phyloP scores from a whole-genome alignment of 2,888 invertebrate genomes.

The Elmis aenea region DNA sequence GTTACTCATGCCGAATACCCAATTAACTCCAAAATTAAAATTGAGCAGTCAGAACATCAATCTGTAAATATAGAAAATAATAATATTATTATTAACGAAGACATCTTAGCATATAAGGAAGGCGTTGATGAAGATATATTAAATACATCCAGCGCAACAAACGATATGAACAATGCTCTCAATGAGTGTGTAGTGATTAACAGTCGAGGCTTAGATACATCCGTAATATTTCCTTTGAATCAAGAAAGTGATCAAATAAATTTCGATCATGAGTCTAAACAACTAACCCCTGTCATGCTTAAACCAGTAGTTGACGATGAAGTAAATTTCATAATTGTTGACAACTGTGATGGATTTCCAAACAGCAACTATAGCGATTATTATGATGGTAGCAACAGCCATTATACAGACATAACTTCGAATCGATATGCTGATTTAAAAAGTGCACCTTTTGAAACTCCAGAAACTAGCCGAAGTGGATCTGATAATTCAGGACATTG shows the following conservation, averaged over 20 bases:
- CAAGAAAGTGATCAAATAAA: constrained; percentile 16
- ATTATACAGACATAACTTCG: background rate
- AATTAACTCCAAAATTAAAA: constrained; percentile 16
- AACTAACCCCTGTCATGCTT: constrained; percentile 16
- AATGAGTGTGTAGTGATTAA: constrained; percentile 16
- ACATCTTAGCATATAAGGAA: constrained; percentile 11
- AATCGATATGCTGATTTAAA: constrained; percentile 9
- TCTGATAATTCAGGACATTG: constrained; percentile 11
- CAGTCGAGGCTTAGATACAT: constrained; percentile 13
- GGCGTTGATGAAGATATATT: constrained; percentile 13
- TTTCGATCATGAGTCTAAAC: constrained; percentile 17
- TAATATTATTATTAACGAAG: constrained; percentile 12
- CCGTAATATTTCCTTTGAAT: constrained; percentile 16
- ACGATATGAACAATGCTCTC: constrained; percentile 6
- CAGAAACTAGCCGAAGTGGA: constrained; percentile 18
- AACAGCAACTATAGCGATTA: constrained; percentile 5
- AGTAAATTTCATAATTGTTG: constrained; percentile 14
- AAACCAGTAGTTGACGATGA: constrained; percentile 11
- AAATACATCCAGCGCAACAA: constrained; percentile 8
- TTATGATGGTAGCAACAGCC: constrained; percentile 1
- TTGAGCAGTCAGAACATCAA: constrained; percentile 10
- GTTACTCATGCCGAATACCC: constrained; percentile 13
- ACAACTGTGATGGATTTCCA: constrained; percentile 13
- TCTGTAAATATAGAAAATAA: constrained; percentile 18
- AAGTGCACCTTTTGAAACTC: constrained; percentile 15